phyloP scores from a whole-genome alignment of 53 echinoderm and acorn worm genomes.

The Holothuria leucospilota region DNA sequence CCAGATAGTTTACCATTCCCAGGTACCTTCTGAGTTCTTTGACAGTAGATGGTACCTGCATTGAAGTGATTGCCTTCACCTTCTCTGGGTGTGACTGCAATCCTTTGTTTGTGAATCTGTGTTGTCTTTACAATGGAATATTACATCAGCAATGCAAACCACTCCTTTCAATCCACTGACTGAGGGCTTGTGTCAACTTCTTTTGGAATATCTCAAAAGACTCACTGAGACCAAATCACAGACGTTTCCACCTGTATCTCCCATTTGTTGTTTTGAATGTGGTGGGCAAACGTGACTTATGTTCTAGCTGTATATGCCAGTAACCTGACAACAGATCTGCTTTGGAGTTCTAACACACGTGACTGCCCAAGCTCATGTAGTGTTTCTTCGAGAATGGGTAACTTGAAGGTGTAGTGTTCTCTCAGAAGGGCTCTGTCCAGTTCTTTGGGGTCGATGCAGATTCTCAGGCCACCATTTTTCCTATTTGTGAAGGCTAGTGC shows the following conservation, averaged over 20 bases:
- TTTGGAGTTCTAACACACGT: conserved; percentile 59
- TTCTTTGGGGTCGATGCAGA: conserved; percentile 64
- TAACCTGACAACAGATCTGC: conserved; percentile 51
- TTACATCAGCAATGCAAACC: conserved; percentile 62
- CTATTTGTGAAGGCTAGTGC: too few species aligned
- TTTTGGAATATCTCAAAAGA: conserved; percentile 78
- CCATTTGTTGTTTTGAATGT: too few species aligned
- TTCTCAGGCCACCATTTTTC: conserved; percentile 67
- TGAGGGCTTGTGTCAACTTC: conserved; percentile 8
- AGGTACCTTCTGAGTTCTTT: conserved; percentile 59
- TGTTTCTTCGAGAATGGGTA: conserved; percentile 24
- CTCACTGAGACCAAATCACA: conserved; percentile 67
- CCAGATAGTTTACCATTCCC: conserved; percentile 66
- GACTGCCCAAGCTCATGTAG: conserved; percentile 12
- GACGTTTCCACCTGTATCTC: conserved; percentile 45
- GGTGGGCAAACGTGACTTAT: conserved; percentile 45
- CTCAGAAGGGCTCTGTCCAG: conserved; percentile 43
- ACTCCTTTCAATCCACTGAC: conserved; percentile 64
- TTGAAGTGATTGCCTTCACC: too few species aligned
- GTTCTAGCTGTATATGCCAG: conserved; percentile 66
- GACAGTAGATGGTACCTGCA: conserved; percentile 64
- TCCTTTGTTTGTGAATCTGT: too few species aligned
- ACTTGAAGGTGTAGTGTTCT: conserved; percentile 33
- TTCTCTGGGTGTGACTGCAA: too few species aligned
- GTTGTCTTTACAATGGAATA: conserved; percentile 61